These are phyloP conservation scores for Bryconaethiops microstoma DNA, from an alignment of 2,797 vertebrate genomes.

Conservation along the genomic window DNA sequence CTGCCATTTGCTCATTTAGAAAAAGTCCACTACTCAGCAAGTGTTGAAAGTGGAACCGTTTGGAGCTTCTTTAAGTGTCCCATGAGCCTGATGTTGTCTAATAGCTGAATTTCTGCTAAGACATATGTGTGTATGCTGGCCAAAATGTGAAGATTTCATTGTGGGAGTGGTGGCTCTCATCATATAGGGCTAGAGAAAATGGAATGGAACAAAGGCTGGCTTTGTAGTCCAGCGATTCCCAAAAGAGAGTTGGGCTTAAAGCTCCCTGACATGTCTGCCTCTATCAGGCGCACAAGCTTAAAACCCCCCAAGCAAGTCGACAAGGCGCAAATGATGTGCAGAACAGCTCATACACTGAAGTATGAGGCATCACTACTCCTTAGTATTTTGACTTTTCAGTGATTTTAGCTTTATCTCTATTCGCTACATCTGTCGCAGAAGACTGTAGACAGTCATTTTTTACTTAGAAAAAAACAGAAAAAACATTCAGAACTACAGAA, in stretches of 20 bases:
- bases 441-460: background rate
- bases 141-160: slow-evolving; percentile 24
- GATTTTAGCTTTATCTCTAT: background rate
- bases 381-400: background rate
- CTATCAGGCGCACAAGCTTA: slow-evolving; percentile 10
- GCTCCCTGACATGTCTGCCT: slow-evolving; percentile 14
- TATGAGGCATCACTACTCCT: background rate
- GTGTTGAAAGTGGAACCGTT: background rate
- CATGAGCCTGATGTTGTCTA: too few species aligned
- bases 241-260: slow-evolving; percentile 37
- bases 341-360: slow-evolving; percentile 2
- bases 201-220: slow-evolving; percentile 35
- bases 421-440: background rate
- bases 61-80: background rate
- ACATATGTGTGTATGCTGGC: background rate
- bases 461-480: background rate
- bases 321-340: background rate
- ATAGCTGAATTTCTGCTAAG: background rate
- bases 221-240: slow-evolving; percentile 37
- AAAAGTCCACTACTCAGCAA: background rate
- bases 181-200: background rate
- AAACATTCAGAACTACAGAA: too few species aligned
- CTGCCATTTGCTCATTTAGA: background rate
- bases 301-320: slow-evolving; percentile 1
- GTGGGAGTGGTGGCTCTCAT: slow-evolving; percentile 29